A percentile compares a stretch with the other conserved stretches of the same genome.
phyloP scores from a whole-genome alignment of 2,888 invertebrate genomes.

The Ophion ellenae region DNA sequence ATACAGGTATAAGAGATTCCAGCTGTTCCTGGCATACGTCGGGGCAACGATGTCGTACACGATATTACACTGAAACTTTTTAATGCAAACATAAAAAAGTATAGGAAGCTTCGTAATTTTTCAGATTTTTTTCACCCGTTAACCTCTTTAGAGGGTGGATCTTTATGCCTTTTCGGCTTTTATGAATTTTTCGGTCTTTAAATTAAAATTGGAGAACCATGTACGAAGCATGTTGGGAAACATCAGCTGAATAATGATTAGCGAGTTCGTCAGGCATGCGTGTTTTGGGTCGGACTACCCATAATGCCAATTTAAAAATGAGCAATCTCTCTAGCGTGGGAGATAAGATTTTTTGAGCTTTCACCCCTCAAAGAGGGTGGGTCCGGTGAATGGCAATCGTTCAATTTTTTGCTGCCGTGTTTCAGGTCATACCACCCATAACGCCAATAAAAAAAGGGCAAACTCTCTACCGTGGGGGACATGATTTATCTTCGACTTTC shows the following conservation, averaged over 20 bases:
- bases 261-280: neutral
- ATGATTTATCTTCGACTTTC: no score
- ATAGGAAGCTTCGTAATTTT: no score
- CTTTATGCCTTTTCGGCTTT: neutral
- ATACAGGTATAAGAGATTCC: neutral
- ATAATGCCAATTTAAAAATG: no score
- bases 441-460: no score
- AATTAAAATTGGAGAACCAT: neutral
- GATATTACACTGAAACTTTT: neutral
- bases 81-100: neutral
- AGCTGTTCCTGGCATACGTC: neutral
- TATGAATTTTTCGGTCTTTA: neutral
- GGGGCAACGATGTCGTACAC: neutral
- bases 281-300: no score
- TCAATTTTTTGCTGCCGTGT: no score
- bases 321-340: no score
- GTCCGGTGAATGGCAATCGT: no score
- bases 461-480: no score
- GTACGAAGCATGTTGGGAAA: neutral
- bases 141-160: neutral
- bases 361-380: no score
- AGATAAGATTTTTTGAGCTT: no score
- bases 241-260: neutral
- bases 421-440: no score
- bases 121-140: neutral